Conservation (phyloP, 2,888 invertebrate species). For the Thumatha senex region DNA sequence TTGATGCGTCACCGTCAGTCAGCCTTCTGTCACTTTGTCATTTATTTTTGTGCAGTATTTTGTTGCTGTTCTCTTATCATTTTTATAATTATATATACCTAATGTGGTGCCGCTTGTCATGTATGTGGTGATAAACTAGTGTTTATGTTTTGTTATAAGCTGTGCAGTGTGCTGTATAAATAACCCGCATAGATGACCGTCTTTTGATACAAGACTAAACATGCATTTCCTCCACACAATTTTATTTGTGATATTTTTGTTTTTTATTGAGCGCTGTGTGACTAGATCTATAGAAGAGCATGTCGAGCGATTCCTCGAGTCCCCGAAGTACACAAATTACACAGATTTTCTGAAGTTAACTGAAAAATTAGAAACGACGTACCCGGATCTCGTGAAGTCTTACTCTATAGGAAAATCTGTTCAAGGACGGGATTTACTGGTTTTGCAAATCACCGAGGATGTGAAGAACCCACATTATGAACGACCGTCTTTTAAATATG, state of each 20-base stretch:
- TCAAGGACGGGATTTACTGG: slow-evolving; percentile 91
- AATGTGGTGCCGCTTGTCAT: slow-evolving; percentile 37
- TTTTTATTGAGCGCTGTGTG: slow-evolving; percentile 59
- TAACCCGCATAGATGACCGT: slow-evolving; percentile 24
- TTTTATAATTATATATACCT: slow-evolving; percentile 22
- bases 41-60: slow-evolving; percentile 3
- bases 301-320: slow-evolving; percentile 82
- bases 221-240: slow-evolving; percentile 56
- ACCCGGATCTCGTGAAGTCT: slow-evolving; percentile 87
- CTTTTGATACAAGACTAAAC: slow-evolving; percentile 34
- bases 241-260: slow-evolving; percentile 59
- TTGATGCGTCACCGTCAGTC: slow-evolving; percentile 3
- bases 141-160: slow-evolving; percentile 40
- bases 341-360: slow-evolving; percentile 87
- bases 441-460: slow-evolving; percentile 90
- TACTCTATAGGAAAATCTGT: slow-evolving; percentile 93
- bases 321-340: slow-evolving; percentile 87
- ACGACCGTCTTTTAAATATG: slow-evolving; percentile 96
- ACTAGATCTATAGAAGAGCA: slow-evolving; percentile 60
- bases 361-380: slow-evolving; percentile 82
- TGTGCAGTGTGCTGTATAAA: slow-evolving; percentile 21
- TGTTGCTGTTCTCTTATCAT: slow-evolving; percentile 29
- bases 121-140: slow-evolving; percentile 46
- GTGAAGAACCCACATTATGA: slow-evolving; percentile 79
- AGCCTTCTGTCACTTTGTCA: slow-evolving; percentile 33